Evolutionary conservation across 2,113 vertebrate species (phyloP).

Genomic region (Spheniscus mendiculus): DNA sequence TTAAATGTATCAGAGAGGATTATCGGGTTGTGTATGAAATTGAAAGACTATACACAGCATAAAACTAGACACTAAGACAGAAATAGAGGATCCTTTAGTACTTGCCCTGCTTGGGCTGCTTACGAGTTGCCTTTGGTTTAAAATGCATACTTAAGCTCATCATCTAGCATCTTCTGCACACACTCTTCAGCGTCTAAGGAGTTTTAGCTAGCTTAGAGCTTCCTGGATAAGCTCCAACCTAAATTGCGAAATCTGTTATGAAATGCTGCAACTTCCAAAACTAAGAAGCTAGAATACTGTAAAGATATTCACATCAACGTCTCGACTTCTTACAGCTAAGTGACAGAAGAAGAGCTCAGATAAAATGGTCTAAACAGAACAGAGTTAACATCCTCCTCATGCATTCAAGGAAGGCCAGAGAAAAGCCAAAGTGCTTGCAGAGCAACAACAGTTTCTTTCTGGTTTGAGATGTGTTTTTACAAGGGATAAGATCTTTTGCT

Average conservation of each 20-base stretch:
- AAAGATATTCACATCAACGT: background rate
- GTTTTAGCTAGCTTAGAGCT: background rate
- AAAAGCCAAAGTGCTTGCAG: background rate
- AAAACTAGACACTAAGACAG: background rate
- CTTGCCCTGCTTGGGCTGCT: background rate
- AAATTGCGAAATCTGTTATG: background rate
- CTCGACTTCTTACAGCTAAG: background rate
- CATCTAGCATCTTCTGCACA: background rate
- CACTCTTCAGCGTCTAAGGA: background rate
- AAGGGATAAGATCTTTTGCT: background rate
- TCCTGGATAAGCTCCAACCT: background rate
- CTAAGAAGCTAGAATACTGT: background rate
- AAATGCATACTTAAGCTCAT: background rate
- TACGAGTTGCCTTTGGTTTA: background rate
- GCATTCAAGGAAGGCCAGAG: background rate
- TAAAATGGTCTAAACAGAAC: rapidly evolving
- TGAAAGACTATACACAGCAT: background rate
- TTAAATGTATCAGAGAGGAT: background rate
- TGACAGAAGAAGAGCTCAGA: background rate
- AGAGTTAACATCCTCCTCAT: background rate
- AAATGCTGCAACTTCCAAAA: background rate
- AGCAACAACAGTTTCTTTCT: background rate
- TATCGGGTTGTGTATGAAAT: background rate
- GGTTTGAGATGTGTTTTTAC: background rate
- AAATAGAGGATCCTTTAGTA: background rate